phyloP scores from a whole-genome alignment of 2,113 vertebrate genomes.

The Albula goreensis region DNA sequence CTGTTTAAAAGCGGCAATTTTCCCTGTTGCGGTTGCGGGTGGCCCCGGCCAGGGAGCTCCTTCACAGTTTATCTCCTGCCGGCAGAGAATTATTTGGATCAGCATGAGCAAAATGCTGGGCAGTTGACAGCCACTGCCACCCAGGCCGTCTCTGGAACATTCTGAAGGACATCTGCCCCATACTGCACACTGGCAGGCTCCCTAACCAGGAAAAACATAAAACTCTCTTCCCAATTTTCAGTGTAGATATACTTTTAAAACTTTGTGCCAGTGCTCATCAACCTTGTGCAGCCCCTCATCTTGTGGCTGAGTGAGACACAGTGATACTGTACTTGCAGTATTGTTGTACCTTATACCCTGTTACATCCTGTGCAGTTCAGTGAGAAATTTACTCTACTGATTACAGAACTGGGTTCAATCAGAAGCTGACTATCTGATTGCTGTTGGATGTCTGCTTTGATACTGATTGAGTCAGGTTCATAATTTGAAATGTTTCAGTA shows the following conservation, averaged over 20 bases:
- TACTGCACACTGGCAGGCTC: not conserved
- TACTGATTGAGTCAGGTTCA: not conserved
- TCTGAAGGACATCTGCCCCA: constrained; percentile 44
- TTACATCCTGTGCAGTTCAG: not conserved
- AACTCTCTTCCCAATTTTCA: not conserved
- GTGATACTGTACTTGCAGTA: not conserved
- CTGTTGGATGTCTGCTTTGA: not conserved
- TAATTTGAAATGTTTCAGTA: not conserved
- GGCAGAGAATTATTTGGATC: constrained; percentile 49
- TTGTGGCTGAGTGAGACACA: not conserved
- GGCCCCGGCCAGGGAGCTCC: constrained; percentile 25
- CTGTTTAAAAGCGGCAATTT: constrained; percentile 27
- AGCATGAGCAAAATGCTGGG: constrained; percentile 45
- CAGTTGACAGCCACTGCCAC: constrained; percentile 29
- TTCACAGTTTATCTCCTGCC: constrained; percentile 38
- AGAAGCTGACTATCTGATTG: not conserved
- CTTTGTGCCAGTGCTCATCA: not conserved
- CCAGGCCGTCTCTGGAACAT: constrained; percentile 28
- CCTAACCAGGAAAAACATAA: too few relatives aligned
- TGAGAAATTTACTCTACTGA: not conserved
- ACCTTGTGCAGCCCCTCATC: not conserved
- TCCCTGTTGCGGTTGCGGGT: constrained; percentile 41
- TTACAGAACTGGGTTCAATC: not conserved
- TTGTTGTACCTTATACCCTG: not conserved
- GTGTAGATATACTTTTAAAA: not conserved